Evolutionary conservation across 2,113 vertebrate genomes (phyloP).

Genomic region (Calypte anna): DNA sequence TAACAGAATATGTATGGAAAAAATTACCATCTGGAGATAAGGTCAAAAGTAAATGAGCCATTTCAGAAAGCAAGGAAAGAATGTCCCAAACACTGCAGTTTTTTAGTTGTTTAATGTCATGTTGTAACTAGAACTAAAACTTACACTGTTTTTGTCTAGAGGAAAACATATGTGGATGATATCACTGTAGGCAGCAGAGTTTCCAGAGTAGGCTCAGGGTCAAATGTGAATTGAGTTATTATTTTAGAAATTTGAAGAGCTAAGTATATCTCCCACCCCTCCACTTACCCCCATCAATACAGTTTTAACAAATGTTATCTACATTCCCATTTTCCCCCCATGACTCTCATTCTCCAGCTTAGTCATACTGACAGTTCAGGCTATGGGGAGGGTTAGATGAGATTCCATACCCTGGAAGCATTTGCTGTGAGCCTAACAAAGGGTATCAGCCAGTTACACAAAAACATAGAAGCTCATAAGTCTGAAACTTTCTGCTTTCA

Average conservation of each 20-base stretch:
- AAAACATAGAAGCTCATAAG: background rate
- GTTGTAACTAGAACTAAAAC: slow-evolving; percentile 44
- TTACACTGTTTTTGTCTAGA: slow-evolving; percentile 4
- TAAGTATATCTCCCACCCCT: slow-evolving; percentile 25
- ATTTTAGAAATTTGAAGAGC: slow-evolving; percentile 38
- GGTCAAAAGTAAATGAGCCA: slow-evolving; percentile 63
- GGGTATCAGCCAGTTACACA: background rate
- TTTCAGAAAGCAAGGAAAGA: slow-evolving; percentile 66
- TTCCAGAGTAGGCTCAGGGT: slow-evolving; percentile 54
- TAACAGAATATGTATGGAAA: slow-evolving; percentile 7
- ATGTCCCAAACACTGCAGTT: slow-evolving; percentile 33
- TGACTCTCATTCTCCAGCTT: slow-evolving; percentile 45
- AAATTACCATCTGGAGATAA: slow-evolving; percentile 56
- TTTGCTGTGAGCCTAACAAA: background rate
- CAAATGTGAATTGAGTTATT: slow-evolving; percentile 61
- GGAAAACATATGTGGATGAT: slow-evolving; percentile 44
- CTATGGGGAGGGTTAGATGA: background rate
- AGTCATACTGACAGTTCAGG: slow-evolving; percentile 49
- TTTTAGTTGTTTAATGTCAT: slow-evolving; percentile 48
- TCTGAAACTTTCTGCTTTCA: background rate
- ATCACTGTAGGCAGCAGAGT: slow-evolving; percentile 57
- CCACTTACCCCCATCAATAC: slow-evolving; percentile 47
- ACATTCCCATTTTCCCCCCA: slow-evolving; percentile 25
- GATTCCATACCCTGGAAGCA: background rate
- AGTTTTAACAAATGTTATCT: slow-evolving; percentile 25